A percentile compares a stretch with the other conserved stretches of the same genome.
Conservation (phyloP, 2,888 invertebrate species). For the Pasiphila rectangulata region DNA sequence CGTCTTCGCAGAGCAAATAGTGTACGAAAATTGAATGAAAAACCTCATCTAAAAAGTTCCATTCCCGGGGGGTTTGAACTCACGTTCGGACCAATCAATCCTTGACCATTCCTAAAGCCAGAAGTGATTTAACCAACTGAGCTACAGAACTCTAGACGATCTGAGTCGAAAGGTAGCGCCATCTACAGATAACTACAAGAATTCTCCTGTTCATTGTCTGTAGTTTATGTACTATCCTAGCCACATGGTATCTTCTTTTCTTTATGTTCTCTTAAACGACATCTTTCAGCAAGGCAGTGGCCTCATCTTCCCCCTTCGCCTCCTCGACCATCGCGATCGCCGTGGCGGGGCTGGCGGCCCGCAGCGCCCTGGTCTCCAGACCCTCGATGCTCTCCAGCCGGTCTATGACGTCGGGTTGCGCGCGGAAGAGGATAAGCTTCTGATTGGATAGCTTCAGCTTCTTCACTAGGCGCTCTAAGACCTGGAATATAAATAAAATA, state of each 20-base stretch:
- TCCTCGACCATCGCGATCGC: slow-evolving; percentile 27
- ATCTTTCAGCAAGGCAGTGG: slow-evolving; percentile 7
- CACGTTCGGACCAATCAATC: too few relatives aligned
- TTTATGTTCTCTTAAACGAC: background rate
- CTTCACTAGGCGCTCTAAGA: slow-evolving; percentile 78
- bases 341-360: slow-evolving; percentile 21
- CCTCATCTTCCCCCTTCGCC: slow-evolving; percentile 5
- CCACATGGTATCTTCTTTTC: background rate
- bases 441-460: slow-evolving; percentile 76
- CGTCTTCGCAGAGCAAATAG: too few relatives aligned
- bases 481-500: too few relatives aligned
- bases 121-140: too few relatives aligned
- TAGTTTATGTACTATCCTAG: background rate
- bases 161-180: too few relatives aligned
- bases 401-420: slow-evolving; percentile 40
- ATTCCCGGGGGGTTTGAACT: too few relatives aligned
- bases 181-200: too few relatives aligned
- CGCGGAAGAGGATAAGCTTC: slow-evolving; percentile 74
- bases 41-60: too few relatives aligned
- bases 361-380: slow-evolving; percentile 43
- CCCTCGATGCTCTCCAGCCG: slow-evolving; percentile 41
- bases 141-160: too few relatives aligned
- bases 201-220: too few relatives aligned
- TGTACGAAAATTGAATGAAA: too few relatives aligned
- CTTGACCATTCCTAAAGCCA: too few relatives aligned